Evolutionary conservation across 2,888 invertebrate genomes (phyloP), one percentile per base, ranked within the genome.

Genomic region (Ypsolopha scabrella): DNA sequence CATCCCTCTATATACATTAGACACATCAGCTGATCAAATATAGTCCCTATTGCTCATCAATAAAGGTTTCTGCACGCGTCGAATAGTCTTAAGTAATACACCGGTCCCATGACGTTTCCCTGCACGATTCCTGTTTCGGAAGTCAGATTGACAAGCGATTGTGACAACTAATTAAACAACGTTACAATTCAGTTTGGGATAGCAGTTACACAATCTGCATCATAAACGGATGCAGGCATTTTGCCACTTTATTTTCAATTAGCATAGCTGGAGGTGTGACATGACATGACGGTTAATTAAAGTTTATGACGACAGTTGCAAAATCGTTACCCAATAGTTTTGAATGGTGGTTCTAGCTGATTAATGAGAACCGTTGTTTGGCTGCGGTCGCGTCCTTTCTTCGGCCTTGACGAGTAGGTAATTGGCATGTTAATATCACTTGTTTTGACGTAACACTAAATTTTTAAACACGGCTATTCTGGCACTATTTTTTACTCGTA

Each of bases 111-210:
- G 75, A 75, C 75, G 75, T 76, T 76, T 75, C 72, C 64, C 75
- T 68, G 73, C 74, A 70, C 73, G 6, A 11, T 72, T 76, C 72
- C 72, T 72, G 71, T 72, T 70, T 70, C 68, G 66, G 69, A 72
- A 74, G 74, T 72, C 71, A 72, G 67, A 68, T 49, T 67, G 69
- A 67, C 68, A 62, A 53, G 58, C 68, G 72, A 75, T 76, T 75
- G 73, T 67, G 11, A 39, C 11, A n/a, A 39, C 33, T 34, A 49
- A 39, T 49, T 14, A 11, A 24, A 33, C 14, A 13, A 13, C 47
- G 36, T 37, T 36, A 47, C 47, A 69, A 67, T 70, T 63, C 61
- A 62, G 67, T 67, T 68, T 66, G 67, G 72, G 65, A 63, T 58
- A 57, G 60, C 63, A 67, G 66, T 80, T 77, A 63, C 68, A 67